Percentiles rank a stretch among this genome's conserved stretches.
Evolutionary conservation across 2,113 vertebrate genomes (phyloP).

Genomic region (Coracopsis vasa): DNA sequence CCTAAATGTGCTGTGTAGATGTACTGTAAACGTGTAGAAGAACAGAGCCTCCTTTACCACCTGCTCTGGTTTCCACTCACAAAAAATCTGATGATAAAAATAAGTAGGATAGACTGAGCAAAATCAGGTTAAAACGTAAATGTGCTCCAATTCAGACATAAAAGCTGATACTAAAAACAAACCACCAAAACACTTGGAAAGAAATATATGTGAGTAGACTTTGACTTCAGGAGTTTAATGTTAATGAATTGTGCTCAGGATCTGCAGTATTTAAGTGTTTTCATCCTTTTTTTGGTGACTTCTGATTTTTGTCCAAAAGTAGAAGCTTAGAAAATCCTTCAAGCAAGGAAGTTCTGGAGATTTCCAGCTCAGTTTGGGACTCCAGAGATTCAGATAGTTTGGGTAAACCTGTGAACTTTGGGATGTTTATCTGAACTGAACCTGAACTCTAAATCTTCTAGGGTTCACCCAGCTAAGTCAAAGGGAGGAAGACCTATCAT

Average conservation of each 20-base stretch:
- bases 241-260: background rate
- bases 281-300: fast-evolving
- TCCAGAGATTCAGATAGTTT: slow-evolving; percentile 45
- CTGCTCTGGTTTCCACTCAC: background rate
- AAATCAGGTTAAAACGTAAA: background rate
- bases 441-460: slow-evolving; percentile 63
- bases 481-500: slow-evolving; percentile 53
- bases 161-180: background rate
- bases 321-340: slow-evolving; percentile 16
- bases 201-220: background rate
- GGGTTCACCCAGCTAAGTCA: slow-evolving; percentile 38
- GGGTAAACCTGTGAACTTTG: slow-evolving; percentile 61
- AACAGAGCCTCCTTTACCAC: background rate
- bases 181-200: background rate
- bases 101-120: background rate
- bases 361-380: slow-evolving; percentile 20
- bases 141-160: background rate
- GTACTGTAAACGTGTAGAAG: background rate
- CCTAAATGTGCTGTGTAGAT: background rate
- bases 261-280: background rate
- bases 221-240: background rate
- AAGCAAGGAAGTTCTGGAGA: slow-evolving; percentile 36
- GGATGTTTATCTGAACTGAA: slow-evolving; percentile 70
- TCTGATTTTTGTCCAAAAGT: slow-evolving; percentile 26
- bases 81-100: background rate